phyloP scores from a whole-genome alignment of 30 jellyfish, hydroid and myxozoan species.

The Pelagia noctiluca region DNA sequence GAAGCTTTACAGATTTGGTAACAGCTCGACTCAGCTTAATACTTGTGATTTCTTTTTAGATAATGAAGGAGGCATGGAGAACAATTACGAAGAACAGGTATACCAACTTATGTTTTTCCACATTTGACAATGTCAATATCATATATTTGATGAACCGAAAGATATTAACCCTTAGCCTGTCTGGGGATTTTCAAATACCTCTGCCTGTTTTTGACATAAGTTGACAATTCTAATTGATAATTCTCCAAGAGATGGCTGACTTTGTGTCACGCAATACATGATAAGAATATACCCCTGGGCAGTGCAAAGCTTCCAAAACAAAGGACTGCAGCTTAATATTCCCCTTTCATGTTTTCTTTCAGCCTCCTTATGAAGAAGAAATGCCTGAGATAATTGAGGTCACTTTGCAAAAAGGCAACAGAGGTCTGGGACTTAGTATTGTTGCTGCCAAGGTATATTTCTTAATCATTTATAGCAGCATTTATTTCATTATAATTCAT shows the following conservation, averaged over 20 bases:
- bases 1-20: background rate
- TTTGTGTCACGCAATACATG: no score
- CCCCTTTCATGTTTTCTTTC: background rate
- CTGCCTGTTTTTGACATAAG: no score
- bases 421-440: conserved; percentile 97
- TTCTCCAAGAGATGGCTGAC: no score
- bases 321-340: background rate
- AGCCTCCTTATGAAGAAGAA: conserved; percentile 40
- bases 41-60: background rate
- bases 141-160: background rate
- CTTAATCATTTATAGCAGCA: background rate
- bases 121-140: no score
- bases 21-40: background rate
- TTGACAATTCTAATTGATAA: no score
- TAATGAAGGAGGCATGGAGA: background rate
- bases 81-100: conserved; percentile 17
- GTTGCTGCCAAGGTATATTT: conserved; percentile 92
- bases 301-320: background rate
- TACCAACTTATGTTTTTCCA: background rate
- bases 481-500: background rate
- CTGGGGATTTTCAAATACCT: no score
- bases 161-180: no score
- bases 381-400: conserved; percentile 65
- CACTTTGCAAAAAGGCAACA: conserved; percentile 82
- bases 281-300: no score